Evolutionary conservation across 2,888 invertebrate species (phyloP).

Genomic region (Scaptomyza cyrtandrae): DNA sequence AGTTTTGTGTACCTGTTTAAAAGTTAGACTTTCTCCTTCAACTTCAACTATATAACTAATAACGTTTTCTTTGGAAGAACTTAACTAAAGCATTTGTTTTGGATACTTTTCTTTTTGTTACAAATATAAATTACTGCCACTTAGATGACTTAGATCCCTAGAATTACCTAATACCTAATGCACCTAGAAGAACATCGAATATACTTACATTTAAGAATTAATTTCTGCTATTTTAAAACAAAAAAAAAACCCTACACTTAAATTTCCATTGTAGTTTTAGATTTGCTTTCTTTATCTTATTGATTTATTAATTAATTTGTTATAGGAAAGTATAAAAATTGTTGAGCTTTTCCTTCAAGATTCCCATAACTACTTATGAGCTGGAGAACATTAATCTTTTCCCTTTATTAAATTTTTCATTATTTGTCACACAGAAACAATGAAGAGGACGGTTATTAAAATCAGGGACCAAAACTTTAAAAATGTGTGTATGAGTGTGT

Average conservation of each 20-base stretch:
- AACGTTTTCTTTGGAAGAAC: slow-evolving; percentile 81
- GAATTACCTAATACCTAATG: slow-evolving; percentile 31
- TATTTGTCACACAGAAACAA: slow-evolving; percentile 81
- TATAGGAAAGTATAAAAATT: slow-evolving; percentile 78
- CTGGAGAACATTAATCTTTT: slow-evolving; percentile 27
- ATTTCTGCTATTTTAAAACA: slow-evolving; percentile 23
- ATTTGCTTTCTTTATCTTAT: neutral
- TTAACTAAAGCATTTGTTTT: slow-evolving; percentile 63
- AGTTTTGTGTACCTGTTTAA: neutral
- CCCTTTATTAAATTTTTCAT: slow-evolving; percentile 47
- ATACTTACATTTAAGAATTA: slow-evolving; percentile 29
- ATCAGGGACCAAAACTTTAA: slow-evolving; percentile 55
- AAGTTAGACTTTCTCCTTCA: slow-evolving; percentile 25
- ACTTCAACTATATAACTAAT: slow-evolving; percentile 67
- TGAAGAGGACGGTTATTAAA: slow-evolving; percentile 77
- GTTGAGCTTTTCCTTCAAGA: slow-evolving; percentile 57
- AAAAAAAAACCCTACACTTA: slow-evolving; percentile 20
- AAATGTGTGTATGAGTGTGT: slow-evolving; percentile 9
- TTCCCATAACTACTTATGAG: slow-evolving; percentile 34
- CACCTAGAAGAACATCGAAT: slow-evolving; percentile 42
- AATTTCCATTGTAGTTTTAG: slow-evolving; percentile 15
- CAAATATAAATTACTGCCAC: slow-evolving; percentile 26
- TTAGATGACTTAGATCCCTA: slow-evolving; percentile 16
- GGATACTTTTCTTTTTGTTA: slow-evolving; percentile 27
- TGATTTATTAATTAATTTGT: slow-evolving; percentile 8